These are phyloP conservation scores for Sinocyclocheilus grahami DNA, from an alignment of 2,113 vertebrate genomes.

Conservation along the genomic window DNA sequence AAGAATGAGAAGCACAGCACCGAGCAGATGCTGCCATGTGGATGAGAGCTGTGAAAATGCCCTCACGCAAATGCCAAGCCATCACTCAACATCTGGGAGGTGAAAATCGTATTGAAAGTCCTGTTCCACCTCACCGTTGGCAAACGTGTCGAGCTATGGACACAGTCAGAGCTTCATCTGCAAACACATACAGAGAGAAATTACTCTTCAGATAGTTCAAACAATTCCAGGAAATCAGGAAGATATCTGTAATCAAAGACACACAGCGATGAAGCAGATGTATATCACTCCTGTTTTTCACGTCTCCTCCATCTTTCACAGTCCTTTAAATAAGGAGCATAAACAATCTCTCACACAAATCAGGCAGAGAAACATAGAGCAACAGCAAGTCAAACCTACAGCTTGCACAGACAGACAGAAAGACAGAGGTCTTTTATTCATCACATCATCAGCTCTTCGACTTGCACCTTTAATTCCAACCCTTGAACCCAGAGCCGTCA, in stretches of 20 bases:
- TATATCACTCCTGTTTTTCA: background rate
- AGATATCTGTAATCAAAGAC: background rate
- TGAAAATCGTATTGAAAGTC: background rate
- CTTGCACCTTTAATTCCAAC: background rate
- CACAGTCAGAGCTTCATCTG: background rate
- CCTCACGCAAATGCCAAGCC: constrained; percentile 10
- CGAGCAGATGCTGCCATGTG: background rate
- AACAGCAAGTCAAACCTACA: background rate
- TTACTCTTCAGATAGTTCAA: background rate
- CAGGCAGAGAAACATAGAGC: background rate
- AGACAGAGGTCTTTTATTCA: constrained; percentile 8
- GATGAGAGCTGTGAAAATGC: background rate
- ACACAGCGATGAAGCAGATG: background rate
- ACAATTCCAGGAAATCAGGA: background rate
- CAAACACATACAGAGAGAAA: background rate
- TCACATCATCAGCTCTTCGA: background rate
- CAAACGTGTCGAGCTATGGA: background rate
- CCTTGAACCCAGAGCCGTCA: background rate
- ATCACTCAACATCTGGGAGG: background rate
- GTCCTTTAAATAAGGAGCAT: background rate
- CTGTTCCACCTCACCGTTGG: background rate
- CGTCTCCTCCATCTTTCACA: background rate
- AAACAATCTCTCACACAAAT: background rate
- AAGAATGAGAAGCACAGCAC: background rate
- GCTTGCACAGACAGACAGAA: background rate